Evolutionary conservation across 2,888 invertebrate species (phyloP).

Genomic region (Troides oblongomaculatus): DNA sequence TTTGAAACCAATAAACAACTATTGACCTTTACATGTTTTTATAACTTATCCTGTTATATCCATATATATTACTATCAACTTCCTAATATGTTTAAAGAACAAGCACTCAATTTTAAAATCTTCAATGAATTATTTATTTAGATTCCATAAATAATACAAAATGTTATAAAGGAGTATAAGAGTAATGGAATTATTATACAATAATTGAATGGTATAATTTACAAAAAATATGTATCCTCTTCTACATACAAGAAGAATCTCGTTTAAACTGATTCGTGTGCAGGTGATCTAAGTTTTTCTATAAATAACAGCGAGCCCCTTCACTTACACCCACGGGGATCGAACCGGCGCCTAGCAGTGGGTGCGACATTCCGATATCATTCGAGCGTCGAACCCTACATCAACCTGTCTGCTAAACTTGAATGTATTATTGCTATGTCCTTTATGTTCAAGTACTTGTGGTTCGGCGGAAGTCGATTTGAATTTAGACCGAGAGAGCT

Average conservation of each 20-base stretch:
- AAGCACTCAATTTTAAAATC: too few species aligned
- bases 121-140: too few species aligned
- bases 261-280: conserved; percentile 16
- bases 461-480: background rate
- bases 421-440: conserved; percentile 13
- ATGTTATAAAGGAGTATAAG: too few species aligned
- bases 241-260: background rate
- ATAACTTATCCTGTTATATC: background rate
- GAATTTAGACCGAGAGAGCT: background rate
- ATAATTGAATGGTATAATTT: background rate
- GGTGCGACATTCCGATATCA: conserved; percentile 47
- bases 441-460: conserved; percentile 7
- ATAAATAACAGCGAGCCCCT: conserved; percentile 47
- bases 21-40: background rate
- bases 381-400: conserved; percentile 27
- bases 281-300: conserved; percentile 50
- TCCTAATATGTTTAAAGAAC: too few species aligned
- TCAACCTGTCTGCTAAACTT: conserved; percentile 31
- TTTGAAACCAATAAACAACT: background rate
- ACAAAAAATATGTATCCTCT: background rate
- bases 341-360: conserved; percentile 50
- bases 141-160: too few species aligned
- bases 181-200: too few species aligned
- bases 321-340: conserved; percentile 54
- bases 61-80: too few species aligned